These are phyloP conservation scores for Apis mellifera DNA, from an alignment of 1,140 invertebrate species.

Conservation along the genomic window DNA sequence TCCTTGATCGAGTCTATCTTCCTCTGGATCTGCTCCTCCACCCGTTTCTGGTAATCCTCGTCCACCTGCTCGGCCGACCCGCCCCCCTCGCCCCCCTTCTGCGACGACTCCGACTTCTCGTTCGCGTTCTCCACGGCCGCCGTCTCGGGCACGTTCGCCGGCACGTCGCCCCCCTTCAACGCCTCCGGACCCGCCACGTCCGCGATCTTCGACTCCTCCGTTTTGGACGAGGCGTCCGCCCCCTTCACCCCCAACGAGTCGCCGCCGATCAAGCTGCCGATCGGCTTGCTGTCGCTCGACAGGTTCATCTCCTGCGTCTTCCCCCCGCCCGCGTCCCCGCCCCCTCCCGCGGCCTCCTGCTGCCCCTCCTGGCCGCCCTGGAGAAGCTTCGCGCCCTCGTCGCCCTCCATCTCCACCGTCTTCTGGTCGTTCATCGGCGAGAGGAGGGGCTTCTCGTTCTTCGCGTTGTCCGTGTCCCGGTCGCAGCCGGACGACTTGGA, in stretches of 20 bases:
- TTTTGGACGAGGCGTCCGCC: background rate
- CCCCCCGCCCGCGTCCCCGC: background rate
- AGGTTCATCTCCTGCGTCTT: background rate
- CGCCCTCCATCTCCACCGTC: background rate
- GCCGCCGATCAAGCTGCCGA: background rate
- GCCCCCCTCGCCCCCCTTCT: background rate
- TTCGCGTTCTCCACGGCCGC: background rate
- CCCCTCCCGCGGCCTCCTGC: no score
- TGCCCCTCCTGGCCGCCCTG: background rate
- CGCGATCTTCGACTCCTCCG: background rate
- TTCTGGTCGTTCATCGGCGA: background rate
- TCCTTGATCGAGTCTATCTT: conserved; percentile 71
- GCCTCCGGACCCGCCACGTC: background rate
- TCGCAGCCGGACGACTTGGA: background rate
- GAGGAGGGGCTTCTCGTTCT: background rate
- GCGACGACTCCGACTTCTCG: background rate
- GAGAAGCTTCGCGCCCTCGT: background rate
- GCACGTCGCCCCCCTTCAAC: background rate
- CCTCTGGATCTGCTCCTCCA: conserved; percentile 63
- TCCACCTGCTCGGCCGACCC: background rate
- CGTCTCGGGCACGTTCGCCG: background rate
- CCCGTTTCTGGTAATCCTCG: conserved; percentile 59
- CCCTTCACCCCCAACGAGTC: background rate
- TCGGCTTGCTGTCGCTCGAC: background rate
- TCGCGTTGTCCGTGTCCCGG: background rate